Evolutionary conservation across 2,888 invertebrate genomes (phyloP).

Genomic region (Microplitis deprimator): DNA sequence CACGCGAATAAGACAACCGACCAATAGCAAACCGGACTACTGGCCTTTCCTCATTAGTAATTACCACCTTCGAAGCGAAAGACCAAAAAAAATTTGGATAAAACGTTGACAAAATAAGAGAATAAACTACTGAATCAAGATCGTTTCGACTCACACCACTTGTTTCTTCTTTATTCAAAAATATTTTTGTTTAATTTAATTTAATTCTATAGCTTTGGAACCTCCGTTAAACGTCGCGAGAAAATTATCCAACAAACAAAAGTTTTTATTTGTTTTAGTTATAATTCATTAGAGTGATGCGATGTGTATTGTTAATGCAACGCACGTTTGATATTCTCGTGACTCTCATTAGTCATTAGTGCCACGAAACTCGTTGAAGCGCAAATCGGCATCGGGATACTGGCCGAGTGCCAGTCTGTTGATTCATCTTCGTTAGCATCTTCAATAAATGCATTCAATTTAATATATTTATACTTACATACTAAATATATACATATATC

Average conservation of each 20-base stretch:
- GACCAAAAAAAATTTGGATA: constrained; percentile 14
- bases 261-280: constrained; percentile 20
- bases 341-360: constrained; percentile 29
- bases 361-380: constrained; percentile 18
- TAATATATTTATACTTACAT: not conserved
- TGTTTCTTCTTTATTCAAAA: not conserved
- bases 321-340: constrained; percentile 18
- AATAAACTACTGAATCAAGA: constrained; percentile 49
- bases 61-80: constrained; percentile 55
- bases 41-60: constrained; percentile 55
- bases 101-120: constrained; percentile 28
- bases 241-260: not conserved
- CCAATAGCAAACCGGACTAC: constrained; percentile 55
- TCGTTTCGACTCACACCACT: constrained; percentile 44
- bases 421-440: constrained; percentile 36
- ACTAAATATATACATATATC: constrained; percentile 13
- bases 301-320: constrained; percentile 5
- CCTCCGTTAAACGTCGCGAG: too few species aligned
- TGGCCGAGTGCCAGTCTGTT: constrained; percentile 20
- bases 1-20: constrained; percentile 61
- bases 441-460: constrained; percentile 9
- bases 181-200: constrained; percentile 31
- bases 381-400: constrained; percentile 4
- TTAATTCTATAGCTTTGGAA: not conserved
- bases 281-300: constrained; percentile 20